Base-by-base conservation (phyloP, 2,888 invertebrate species). In the Parnassius apollo region DNA sequence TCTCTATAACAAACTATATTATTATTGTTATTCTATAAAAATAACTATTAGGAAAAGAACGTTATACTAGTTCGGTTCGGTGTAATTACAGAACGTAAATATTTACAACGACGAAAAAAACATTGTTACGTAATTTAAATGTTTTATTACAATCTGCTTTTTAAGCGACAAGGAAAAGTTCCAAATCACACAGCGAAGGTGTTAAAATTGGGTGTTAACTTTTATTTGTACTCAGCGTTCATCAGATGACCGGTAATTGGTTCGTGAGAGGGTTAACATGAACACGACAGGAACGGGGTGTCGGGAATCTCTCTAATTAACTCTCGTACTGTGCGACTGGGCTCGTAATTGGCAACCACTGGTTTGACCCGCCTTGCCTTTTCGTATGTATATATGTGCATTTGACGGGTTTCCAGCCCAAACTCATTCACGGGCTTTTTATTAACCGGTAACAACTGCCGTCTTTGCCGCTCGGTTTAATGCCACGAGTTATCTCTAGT, bases 161-260 rank as follows among this genome's bases (percentile, higher is more conserved):
- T 35, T 35, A 35, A 35, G 7, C 35, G 0, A 35, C 35, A 35
- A 7, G 7, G 4, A 25, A 2, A 25, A 35, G 35, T 35, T 35
- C 7, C 35, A 7, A 35, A 35, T 35, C 55, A 62, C 50, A 64
- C 54, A 52, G 79, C 79, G 80, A 78, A 80, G 80, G 80, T 83
- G 83, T 82, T 85, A 77, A 78, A 49, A 84, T 80, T 78, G 80
- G 83, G 80, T 83, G 82, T 65, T 65, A 70, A 73, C 81, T 85
- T 82, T 83, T 81, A 80, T 80, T 81, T 82, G 78, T 81, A 80
- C 77, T 80, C 77, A 70, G 71, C 82, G 82, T 83, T 83, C 85
- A 86, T 88, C 85, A 81, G 81, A 73, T 75, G 75, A 73, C 79
- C 83, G 82, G 83, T 89, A 90, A 89, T 89, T 91, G 88, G 88